phyloP scores from a whole-genome alignment of 92 coral and sea anemone species.

The Phenganax subtilis region DNA sequence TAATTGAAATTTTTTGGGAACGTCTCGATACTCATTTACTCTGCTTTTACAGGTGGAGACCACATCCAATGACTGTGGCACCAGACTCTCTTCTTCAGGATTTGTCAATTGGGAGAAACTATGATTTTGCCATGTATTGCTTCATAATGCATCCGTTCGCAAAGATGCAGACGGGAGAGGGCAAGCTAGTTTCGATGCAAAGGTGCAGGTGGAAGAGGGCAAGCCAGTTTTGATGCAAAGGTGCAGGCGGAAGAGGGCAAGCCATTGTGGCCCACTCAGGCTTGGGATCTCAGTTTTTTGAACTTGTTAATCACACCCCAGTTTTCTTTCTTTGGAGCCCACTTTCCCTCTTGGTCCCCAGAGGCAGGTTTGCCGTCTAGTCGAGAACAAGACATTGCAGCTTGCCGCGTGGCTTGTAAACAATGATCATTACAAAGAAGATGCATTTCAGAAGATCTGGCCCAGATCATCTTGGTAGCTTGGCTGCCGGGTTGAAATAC shows the following conservation, averaged over 20 bases:
- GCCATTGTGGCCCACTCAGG: background rate
- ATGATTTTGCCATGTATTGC: background rate
- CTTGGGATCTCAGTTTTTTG: background rate
- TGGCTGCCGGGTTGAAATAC: too few relatives aligned
- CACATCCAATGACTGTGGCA: conserved; percentile 10
- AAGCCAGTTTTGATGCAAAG: too few relatives aligned
- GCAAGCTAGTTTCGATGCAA: too few relatives aligned
- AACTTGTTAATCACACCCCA: background rate
- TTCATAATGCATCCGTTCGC: too few relatives aligned
- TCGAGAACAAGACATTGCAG: background rate
- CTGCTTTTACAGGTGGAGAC: conserved; percentile 33
- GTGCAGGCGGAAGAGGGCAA: background rate
- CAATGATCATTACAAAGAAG: background rate
- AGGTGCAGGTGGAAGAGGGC: too few relatives aligned
- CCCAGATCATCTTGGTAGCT: background rate
- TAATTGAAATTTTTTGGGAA: conserved; percentile 8
- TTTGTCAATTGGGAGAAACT: background rate
- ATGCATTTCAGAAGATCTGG: background rate
- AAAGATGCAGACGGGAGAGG: background rate
- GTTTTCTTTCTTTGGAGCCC: background rate
- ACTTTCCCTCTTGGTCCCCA: background rate
- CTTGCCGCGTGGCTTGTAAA: background rate
- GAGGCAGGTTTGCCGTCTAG: background rate
- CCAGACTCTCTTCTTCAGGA: background rate
- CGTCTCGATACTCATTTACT: conserved; percentile 25